Percentiles rank a stretch among this genome's conserved stretches.
phyloP scores from a whole-genome alignment of 2,888 invertebrate species.

The Cartodere bifasciata region DNA sequence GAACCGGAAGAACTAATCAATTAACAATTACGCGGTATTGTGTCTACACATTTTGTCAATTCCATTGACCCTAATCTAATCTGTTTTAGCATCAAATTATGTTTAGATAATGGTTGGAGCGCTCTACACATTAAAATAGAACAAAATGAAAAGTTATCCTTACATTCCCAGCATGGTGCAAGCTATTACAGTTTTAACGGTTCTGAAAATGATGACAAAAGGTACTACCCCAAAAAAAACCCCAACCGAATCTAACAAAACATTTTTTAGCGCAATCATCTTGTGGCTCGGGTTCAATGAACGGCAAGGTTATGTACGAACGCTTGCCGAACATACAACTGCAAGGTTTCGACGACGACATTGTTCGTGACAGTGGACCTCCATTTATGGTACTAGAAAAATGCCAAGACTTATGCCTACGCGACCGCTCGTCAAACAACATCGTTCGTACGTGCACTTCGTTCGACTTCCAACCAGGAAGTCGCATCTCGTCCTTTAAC shows the following conservation, averaged over 20 bases:
- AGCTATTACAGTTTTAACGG: slow-evolving; percentile 73
- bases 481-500: slow-evolving; percentile 69
- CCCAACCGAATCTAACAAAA: slow-evolving; percentile 3
- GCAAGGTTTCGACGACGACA: slow-evolving; percentile 81
- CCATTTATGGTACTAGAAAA: slow-evolving; percentile 81
- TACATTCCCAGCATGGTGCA: slow-evolving; percentile 60
- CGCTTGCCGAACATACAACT: slow-evolving; percentile 78
- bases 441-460: slow-evolving; percentile 76
- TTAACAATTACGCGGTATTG: too few relatives aligned
- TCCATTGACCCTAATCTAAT: slow-evolving; percentile 1
- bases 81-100: slow-evolving; percentile 24
- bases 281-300: slow-evolving; percentile 70
- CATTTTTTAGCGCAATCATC: slow-evolving; percentile 65
- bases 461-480: slow-evolving; percentile 84
- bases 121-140: slow-evolving; percentile 14
- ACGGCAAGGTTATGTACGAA: slow-evolving; percentile 76
- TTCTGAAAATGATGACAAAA: slow-evolving; percentile 69
- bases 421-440: slow-evolving; percentile 69
- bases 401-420: slow-evolving; percentile 66
- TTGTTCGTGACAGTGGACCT: slow-evolving; percentile 71
- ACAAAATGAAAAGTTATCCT: slow-evolving; percentile 48
- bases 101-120: slow-evolving; percentile 32
- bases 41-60: too few relatives aligned
- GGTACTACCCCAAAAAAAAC: slow-evolving; percentile 43
- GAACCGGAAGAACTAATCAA: too few relatives aligned